Evolutionary conservation across 2,113 vertebrate genomes (phyloP).

Genomic region (Sphaerodactylus townsendi): DNA sequence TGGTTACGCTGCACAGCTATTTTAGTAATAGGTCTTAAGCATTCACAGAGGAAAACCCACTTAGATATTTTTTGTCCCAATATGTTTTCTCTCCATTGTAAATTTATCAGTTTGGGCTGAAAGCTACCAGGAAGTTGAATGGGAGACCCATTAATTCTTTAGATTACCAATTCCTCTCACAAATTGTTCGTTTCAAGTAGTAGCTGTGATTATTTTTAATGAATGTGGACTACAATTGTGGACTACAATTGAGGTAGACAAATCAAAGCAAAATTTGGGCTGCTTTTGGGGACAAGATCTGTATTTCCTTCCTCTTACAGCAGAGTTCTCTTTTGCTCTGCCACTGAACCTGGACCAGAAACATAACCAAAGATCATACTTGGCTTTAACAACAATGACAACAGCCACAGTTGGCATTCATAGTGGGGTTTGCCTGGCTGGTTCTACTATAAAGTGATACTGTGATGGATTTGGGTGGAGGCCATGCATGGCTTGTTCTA

Average conservation of each 20-base stretch:
- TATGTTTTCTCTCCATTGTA: conserved; percentile 44
- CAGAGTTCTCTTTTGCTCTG: not conserved
- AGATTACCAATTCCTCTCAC: not conserved
- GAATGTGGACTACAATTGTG: not conserved
- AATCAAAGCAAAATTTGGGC: not conserved
- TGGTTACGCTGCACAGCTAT: conserved; percentile 49
- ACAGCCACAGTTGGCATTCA: no score
- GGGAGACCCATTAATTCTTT: conserved; percentile 4
- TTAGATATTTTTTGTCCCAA: conserved; percentile 40
- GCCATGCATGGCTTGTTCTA: no score
- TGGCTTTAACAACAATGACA: no score
- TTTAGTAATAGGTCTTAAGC: conserved; percentile 76
- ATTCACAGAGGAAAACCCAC: conserved; percentile 67
- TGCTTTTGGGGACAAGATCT: not conserved
- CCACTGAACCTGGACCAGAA: not conserved
- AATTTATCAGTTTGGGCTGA: conserved; percentile 52
- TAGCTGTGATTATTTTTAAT: not conserved
- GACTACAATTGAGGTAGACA: not conserved
- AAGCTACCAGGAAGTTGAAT: conserved; percentile 24
- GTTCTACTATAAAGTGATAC: no score
- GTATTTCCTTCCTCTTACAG: not conserved
- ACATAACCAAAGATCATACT: not conserved
- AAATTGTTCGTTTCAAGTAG: not conserved
- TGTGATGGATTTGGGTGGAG: no score
- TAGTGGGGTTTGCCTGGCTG: no score